These are phyloP conservation scores for Drosophila mayaguana DNA, from an alignment of 2,888 invertebrate genomes.

Conservation along the genomic window DNA sequence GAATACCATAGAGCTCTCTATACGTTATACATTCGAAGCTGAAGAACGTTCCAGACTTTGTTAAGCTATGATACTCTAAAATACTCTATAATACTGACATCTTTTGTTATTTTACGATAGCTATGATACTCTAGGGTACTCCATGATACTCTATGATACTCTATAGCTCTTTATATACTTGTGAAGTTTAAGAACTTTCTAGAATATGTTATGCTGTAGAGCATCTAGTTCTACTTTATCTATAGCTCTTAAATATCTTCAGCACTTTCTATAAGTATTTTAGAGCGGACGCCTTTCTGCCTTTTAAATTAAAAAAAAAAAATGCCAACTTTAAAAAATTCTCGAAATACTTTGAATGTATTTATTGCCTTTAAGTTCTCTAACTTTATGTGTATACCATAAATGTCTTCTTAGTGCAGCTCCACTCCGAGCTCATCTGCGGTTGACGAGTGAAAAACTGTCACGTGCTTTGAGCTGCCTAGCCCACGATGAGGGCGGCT, in stretches of 20 bases:
- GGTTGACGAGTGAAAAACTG: not conserved
- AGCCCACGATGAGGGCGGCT: slow-evolving; percentile 9
- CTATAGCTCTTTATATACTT: not conserved
- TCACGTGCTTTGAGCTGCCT: slow-evolving; percentile 15
- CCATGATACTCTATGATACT: not conserved
- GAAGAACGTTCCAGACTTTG: too few species aligned
- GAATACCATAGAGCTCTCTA: too few species aligned
- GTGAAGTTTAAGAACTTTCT: not conserved
- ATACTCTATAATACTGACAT: too few species aligned
- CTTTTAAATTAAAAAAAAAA: not conserved
- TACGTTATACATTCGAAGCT: too few species aligned
- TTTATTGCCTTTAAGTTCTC: not conserved
- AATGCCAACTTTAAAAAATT: too few species aligned
- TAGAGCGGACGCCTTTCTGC: too few species aligned
- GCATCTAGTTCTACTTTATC: not conserved
- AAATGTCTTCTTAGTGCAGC: not conserved
- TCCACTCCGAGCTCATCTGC: not conserved
- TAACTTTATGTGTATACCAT: not conserved
- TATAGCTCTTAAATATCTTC: not conserved
- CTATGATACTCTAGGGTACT: not conserved
- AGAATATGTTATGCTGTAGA: not conserved
- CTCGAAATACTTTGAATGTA: not conserved
- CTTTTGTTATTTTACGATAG: too few species aligned
- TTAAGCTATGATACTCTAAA: too few species aligned
- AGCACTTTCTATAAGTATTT: too few species aligned